Conservation (phyloP, 2,113 vertebrate genomes). For the Tetrao urogallus region DNA sequence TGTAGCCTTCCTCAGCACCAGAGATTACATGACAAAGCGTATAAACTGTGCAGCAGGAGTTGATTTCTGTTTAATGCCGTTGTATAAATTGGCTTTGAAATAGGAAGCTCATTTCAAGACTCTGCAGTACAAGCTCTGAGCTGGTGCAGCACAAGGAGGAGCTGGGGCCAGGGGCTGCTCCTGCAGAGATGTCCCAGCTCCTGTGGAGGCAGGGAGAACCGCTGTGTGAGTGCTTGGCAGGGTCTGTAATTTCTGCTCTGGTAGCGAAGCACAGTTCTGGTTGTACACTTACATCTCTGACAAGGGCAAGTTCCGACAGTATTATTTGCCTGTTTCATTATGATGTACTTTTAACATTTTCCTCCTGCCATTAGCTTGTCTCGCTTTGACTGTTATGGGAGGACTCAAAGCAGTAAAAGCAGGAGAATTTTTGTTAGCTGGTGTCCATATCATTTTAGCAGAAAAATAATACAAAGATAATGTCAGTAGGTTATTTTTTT, state of each 20-base stretch:
- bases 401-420: conserved; percentile 2
- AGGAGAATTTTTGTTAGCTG: conserved; percentile 12
- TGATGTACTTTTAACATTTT: conserved; percentile 25
- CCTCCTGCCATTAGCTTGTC: neutral
- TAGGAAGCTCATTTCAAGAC: neutral
- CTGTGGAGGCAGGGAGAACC: neutral
- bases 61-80: neutral
- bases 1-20: neutral
- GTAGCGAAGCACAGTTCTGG: rapidly evolving
- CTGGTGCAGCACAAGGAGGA: neutral
- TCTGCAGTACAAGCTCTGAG: neutral
- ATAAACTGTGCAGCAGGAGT: neutral
- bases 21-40: conserved; percentile 2
- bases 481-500: conserved; percentile 56
- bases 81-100: neutral
- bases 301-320: neutral
- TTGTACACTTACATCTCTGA: neutral
- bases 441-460: neutral
- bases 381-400: neutral
- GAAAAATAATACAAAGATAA: conserved; percentile 43
- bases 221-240: neutral
- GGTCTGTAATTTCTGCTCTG: neutral
- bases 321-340: conserved; percentile 42
- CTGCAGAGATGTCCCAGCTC: neutral
- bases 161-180: neutral